Evolutionary conservation across 2,113 vertebrate genomes (phyloP).

Genomic region (Glareola pratincola): DNA sequence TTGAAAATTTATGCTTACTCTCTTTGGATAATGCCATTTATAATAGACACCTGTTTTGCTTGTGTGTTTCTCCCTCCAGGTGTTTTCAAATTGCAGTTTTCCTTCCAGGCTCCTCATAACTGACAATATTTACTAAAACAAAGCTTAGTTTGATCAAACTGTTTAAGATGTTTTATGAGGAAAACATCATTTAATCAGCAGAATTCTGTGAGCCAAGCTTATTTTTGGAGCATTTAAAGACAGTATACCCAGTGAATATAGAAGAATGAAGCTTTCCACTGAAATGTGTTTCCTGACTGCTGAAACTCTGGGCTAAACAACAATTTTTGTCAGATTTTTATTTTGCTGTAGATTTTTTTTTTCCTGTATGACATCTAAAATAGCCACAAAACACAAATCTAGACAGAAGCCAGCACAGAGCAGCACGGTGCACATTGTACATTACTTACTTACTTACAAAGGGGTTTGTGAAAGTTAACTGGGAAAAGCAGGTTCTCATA

Average conservation of each 20-base stretch:
- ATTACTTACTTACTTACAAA: background rate
- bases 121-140: background rate
- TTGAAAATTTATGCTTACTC: background rate
- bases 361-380: background rate
- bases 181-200: background rate
- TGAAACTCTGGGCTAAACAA: background rate
- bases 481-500: background rate
- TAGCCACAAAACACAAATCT: background rate
- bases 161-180: background rate
- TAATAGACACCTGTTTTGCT: background rate
- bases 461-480: background rate
- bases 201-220: background rate
- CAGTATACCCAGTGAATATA: background rate
- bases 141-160: background rate
- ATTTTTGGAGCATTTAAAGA: background rate
- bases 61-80: background rate
- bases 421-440: background rate
- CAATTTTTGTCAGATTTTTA: background rate
- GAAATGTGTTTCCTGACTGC: background rate
- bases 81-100: background rate
- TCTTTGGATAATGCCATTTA: background rate
- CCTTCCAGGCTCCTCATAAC: background rate
- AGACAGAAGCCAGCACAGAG: background rate
- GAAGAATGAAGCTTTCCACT: background rate
- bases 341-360: background rate